Conservation (phyloP, 2,113 vertebrate species). For the Zosterops japonicus region DNA sequence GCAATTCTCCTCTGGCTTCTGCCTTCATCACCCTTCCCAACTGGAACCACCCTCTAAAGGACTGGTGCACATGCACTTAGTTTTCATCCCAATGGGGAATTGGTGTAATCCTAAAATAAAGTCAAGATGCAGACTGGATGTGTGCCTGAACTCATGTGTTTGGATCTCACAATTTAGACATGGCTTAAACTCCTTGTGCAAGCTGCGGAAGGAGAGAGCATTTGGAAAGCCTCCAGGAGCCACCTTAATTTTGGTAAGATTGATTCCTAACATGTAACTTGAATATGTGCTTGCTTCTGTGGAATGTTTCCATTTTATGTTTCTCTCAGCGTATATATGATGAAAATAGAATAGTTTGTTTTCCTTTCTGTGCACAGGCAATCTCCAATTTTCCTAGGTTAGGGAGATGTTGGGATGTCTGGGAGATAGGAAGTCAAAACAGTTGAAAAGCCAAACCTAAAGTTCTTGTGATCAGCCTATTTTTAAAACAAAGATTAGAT, state of each 20-base stretch:
- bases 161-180: background rate
- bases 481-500: background rate
- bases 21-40: background rate
- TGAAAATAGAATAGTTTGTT: background rate
- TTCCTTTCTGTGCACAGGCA: background rate
- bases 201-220: background rate
- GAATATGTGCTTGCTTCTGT: background rate
- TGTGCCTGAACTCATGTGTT: background rate
- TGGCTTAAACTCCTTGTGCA: background rate
- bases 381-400: background rate
- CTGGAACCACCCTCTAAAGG: background rate
- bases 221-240: conserved; percentile 19
- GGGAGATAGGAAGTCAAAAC: background rate
- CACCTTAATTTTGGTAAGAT: conserved; percentile 51
- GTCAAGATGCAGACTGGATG: background rate
- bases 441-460: background rate
- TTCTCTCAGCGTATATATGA: background rate
- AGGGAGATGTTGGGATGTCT: background rate
- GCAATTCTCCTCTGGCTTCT: background rate
- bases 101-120: conserved; percentile 29
- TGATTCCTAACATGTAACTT: background rate
- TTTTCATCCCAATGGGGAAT: background rate
- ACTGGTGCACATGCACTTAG: background rate
- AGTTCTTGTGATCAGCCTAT: background rate
- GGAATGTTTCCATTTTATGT: background rate